A percentile compares a stretch with the other conserved stretches of the same genome.
These are phyloP conservation scores for Microplitis manilae DNA, from an alignment of 2,888 invertebrate genomes.

Conservation along the genomic window DNA sequence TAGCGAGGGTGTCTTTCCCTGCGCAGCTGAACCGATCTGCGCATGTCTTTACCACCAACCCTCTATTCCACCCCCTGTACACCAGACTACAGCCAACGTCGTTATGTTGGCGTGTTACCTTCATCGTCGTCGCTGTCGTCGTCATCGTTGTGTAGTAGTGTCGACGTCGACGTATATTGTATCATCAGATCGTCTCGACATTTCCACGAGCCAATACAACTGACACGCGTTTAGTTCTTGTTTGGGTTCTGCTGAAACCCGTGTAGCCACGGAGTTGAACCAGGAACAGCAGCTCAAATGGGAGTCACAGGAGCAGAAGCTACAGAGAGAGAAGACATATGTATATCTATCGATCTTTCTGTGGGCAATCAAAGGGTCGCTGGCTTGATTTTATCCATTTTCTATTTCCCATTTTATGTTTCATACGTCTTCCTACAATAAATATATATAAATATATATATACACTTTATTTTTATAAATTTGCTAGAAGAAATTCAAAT, in stretches of 20 bases:
- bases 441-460: too few species aligned
- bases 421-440: neutral
- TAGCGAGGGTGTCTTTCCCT: slow-evolving; percentile 1
- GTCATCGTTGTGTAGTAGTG: neutral
- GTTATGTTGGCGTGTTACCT: neutral
- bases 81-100: neutral
- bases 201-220: neutral
- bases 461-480: too few species aligned
- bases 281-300: too few species aligned
- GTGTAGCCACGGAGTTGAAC: too few species aligned
- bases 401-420: neutral
- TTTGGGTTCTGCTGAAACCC: neutral
- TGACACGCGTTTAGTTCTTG: neutral
- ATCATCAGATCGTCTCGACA: neutral
- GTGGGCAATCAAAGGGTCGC: neutral
- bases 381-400: slow-evolving; percentile 1
- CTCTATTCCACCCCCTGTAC: neutral
- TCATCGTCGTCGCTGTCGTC: neutral
- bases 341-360: neutral
- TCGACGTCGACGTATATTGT: neutral
- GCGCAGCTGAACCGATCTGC: neutral
- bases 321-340: neutral
- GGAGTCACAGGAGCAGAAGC: too few species aligned
- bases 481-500: too few species aligned
- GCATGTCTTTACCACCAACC: slow-evolving; percentile 27